phyloP scores from a whole-genome alignment of 2,888 invertebrate genomes.

The Chorisops tibialis region DNA sequence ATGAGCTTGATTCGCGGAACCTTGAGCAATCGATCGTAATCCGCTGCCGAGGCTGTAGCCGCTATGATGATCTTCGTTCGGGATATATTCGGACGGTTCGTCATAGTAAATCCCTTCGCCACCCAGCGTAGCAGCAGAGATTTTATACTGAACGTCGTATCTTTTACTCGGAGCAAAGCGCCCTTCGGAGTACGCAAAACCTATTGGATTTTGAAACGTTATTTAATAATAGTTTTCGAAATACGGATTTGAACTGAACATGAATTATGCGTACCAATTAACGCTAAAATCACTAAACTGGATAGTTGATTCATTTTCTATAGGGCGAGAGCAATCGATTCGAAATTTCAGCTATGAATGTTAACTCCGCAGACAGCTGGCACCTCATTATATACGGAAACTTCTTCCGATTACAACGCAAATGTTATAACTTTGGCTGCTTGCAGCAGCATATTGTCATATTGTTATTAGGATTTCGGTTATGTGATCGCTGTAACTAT shows the following conservation, averaged over 20 bases:
- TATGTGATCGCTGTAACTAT: too few species aligned
- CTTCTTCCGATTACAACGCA: too few species aligned
- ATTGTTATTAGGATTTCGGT: too few species aligned
- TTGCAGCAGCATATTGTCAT: too few species aligned
- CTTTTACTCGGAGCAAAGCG: not conserved
- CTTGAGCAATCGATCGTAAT: constrained; percentile 65
- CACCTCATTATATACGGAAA: too few species aligned
- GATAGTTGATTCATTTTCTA: constrained; percentile 1
- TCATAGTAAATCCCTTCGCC: constrained; percentile 7
- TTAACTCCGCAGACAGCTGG: too few species aligned
- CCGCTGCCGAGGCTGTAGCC: constrained; percentile 69
- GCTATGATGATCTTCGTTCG: not conserved
- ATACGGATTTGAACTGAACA: not conserved
- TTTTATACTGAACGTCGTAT: not conserved
- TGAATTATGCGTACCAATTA: not conserved
- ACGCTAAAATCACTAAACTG: not conserved
- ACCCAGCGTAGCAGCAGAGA: not conserved
- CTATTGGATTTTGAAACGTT: not conserved
- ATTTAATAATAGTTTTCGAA: not conserved
- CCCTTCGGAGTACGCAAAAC: not conserved
- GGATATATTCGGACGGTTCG: not conserved
- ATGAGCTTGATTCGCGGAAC: constrained; percentile 72
- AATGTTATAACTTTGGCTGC: too few species aligned
- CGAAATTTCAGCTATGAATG: too few species aligned
- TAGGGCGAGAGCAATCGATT: too few species aligned